These are phyloP conservation scores for Paguma larvata DNA, from an alignment of 2,797 vertebrate genomes.

Conservation along the genomic window DNA sequence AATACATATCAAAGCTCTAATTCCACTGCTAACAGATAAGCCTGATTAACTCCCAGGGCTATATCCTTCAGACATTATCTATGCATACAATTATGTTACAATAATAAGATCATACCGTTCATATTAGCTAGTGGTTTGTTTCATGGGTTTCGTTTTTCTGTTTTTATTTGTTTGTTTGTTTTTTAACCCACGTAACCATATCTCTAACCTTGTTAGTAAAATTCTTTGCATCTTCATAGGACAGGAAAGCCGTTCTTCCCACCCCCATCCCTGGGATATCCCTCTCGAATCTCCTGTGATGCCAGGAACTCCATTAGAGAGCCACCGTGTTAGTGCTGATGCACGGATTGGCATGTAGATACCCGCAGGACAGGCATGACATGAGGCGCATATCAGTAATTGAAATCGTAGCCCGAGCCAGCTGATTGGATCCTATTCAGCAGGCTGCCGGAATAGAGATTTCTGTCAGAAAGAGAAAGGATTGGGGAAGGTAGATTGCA, in stretches of 20 bases:
- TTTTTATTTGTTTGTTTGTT: neutral
- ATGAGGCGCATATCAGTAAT: neutral
- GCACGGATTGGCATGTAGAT: neutral
- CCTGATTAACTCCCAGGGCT: neutral
- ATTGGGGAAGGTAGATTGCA: accelerated
- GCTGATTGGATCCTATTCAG: neutral
- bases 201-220: neutral
- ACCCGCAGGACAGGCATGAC: neutral
- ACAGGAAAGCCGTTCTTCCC: neutral
- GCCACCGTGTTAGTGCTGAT: too few species aligned
- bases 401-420: neutral
- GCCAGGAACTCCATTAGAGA: neutral
- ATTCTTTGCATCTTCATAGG: neutral
- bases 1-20: neutral
- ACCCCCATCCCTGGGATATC: neutral
- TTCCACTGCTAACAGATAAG: neutral
- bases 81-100: neutral
- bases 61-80: neutral
- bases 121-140: neutral
- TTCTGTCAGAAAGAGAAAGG: neutral
- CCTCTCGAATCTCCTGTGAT: neutral
- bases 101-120: neutral
- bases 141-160: neutral
- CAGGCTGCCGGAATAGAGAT: neutral
- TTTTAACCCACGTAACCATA: neutral